These are phyloP conservation scores for Ganaspis sp. DNA, from an alignment of 1,140 invertebrate species.

Conservation along the genomic window DNA sequence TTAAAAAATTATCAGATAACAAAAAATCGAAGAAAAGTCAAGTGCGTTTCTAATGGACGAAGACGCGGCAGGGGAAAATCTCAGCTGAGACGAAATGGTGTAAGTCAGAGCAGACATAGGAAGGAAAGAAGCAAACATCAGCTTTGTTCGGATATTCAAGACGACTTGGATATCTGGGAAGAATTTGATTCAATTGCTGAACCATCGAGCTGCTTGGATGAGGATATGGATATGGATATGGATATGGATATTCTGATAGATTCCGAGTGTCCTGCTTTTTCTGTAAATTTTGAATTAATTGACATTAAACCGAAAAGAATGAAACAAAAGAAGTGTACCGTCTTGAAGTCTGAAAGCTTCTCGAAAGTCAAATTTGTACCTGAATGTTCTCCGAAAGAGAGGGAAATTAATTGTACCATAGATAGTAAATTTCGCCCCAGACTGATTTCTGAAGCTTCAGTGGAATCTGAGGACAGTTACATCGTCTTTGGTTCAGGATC, in stretches of 20 bases:
- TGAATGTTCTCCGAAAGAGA: slow-evolving; percentile 33
- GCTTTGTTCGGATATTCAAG: slow-evolving; percentile 52
- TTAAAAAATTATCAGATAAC: not conserved
- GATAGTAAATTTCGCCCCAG: slow-evolving; percentile 45
- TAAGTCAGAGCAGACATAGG: slow-evolving; percentile 61
- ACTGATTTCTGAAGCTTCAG: slow-evolving; percentile 66
- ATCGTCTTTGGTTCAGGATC: slow-evolving; percentile 66
- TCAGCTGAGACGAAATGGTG: slow-evolving; percentile 60
- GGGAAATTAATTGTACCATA: slow-evolving; percentile 21
- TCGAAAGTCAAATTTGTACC: slow-evolving; percentile 43
- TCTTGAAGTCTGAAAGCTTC: not conserved
- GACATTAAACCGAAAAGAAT: slow-evolving; percentile 39
- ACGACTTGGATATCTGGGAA: slow-evolving; percentile 58
- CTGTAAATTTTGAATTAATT: slow-evolving; percentile 34
- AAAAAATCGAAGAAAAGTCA: not conserved
- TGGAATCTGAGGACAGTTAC: slow-evolving; percentile 72
- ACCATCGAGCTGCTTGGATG: not conserved
- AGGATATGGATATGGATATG: not conserved
- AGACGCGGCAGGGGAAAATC: slow-evolving; percentile 57
- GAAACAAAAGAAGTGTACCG: slow-evolving; percentile 23
- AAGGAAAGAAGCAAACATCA: slow-evolving; percentile 57
- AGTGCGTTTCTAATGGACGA: slow-evolving; percentile 48
- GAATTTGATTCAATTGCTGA: slow-evolving; percentile 39
- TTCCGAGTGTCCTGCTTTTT: not conserved
- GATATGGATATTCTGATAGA: not conserved